Evolutionary conservation across 2,888 invertebrate genomes (phyloP).

Genomic region (Conchocele bisecta): DNA sequence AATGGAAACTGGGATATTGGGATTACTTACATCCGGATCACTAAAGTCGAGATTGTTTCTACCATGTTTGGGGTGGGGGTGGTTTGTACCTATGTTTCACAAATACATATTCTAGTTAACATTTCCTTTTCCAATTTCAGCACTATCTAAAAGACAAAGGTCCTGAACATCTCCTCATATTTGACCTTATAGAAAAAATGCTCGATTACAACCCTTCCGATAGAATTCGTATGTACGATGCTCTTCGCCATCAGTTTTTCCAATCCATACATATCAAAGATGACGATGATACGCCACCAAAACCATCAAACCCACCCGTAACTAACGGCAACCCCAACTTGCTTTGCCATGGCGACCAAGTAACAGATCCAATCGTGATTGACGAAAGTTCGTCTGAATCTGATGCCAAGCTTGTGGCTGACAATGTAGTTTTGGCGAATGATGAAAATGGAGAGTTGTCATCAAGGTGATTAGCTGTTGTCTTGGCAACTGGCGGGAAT

Average conservation of each 20-base stretch:
- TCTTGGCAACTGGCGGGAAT: too few species aligned
- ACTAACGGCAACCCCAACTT: slow-evolving; percentile 30
- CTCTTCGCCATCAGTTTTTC: slow-evolving; percentile 96
- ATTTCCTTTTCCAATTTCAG: slow-evolving; percentile 85
- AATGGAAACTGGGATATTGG: too few species aligned
- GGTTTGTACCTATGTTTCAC: too few species aligned
- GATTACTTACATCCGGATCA: too few species aligned
- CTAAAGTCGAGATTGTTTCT: too few species aligned
- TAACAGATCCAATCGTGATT: slow-evolving; percentile 47
- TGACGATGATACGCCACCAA: slow-evolving; percentile 36
- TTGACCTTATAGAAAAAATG: slow-evolving; percentile 97
- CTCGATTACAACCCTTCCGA: slow-evolving; percentile 97
- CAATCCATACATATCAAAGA: slow-evolving; percentile 70
- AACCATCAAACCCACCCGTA: slow-evolving; percentile 14
- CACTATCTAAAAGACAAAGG: slow-evolving; percentile 94
- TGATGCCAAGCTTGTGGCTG: slow-evolving; percentile 21
- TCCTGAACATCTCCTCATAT: slow-evolving; percentile 95
- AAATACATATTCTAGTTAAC: background rate
- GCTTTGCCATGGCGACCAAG: slow-evolving; percentile 35
- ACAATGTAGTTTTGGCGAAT: slow-evolving; percentile 2
- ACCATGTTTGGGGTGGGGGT: too few species aligned
- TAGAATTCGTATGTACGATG: slow-evolving; percentile 93
- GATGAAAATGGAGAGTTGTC: slow-evolving; percentile 40
- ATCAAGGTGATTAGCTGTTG: slow-evolving; percentile 44
- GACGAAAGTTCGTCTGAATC: slow-evolving; percentile 59